Evolutionary conservation across 2,113 vertebrate species (phyloP), one percentile per base, ranked within the genome.

Genomic region (Rhizomys pruinosus): DNA sequence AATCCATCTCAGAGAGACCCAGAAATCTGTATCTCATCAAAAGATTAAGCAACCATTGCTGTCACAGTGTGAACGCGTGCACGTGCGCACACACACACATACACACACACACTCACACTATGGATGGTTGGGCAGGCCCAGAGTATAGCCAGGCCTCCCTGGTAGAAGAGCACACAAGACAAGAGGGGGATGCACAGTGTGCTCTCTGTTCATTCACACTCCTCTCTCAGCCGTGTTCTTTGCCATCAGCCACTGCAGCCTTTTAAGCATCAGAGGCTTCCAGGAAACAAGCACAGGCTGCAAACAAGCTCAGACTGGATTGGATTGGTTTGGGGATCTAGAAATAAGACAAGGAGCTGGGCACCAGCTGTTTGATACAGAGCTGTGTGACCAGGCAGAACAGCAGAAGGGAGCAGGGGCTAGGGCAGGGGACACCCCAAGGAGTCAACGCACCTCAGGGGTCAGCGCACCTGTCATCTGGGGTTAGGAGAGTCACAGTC

Each of bases 171-270:
- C 0, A 39, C 29, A 22, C 32, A 25, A 12, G 39, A 88, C 7
- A 8, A 7, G 59, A 34, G 42, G 79, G 55, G 69, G 61, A 57
- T 22, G 39, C 73, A 20, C 1, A 2, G n/a, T 17, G 68, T 19
- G 52, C 20, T 39, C 92, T 95, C 96, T 85, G 87, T 71, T 68
- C 25, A 87, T 44, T 61, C 73, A 79, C 68, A 52, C n/a, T n/a
- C n/a, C n/a, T 76, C 61, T 52, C 63, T 89, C 22, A 17, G 29
- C 0, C 2, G 10, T 39, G 81, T 44, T 82, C 78, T 39, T 81
- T 59, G n/a, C 52, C 57, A 63, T 34, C 59, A 52, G 47, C 47
- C 11, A 6, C 47, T 42, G 34, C 47, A 73, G 63, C 59, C 89
- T 22, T 68, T 91, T 92, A 95, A 96, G 87, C 93, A 78, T 23